phyloP scores from a whole-genome alignment of 2,888 invertebrate genomes.

The Aphodius granarius region DNA sequence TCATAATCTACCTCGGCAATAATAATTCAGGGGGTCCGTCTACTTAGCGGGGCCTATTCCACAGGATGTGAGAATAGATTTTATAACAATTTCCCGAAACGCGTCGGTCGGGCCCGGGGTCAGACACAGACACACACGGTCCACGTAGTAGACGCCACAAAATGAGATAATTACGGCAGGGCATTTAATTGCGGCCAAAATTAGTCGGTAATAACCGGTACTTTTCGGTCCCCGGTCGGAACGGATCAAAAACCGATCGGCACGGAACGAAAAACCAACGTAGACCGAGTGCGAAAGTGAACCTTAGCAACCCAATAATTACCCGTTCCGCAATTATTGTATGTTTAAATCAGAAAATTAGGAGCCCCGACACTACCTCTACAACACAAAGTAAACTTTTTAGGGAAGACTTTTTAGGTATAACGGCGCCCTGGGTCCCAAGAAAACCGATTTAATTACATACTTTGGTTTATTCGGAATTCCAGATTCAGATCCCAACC shows the following conservation, averaged over 20 bases:
- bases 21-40: slow-evolving; percentile 10
- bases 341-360: slow-evolving; percentile 49
- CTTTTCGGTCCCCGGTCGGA: slow-evolving; percentile 42
- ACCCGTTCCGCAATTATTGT: slow-evolving; percentile 49
- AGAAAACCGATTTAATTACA: background rate
- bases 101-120: slow-evolving; percentile 33
- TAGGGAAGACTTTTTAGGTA: slow-evolving; percentile 24
- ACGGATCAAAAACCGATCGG: slow-evolving; percentile 35
- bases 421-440: slow-evolving; percentile 4
- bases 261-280: slow-evolving; percentile 17
- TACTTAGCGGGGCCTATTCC: background rate
- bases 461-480: background rate
- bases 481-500: background rate
- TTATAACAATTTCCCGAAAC: slow-evolving; percentile 40
- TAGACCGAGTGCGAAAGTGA: slow-evolving; percentile 29
- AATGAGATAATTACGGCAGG: slow-evolving; percentile 53
- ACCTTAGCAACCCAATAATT: slow-evolving; percentile 44
- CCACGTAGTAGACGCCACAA: slow-evolving; percentile 51
- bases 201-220: slow-evolving; percentile 53
- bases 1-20: background rate
- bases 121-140: slow-evolving; percentile 40
- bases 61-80: slow-evolving; percentile 37
- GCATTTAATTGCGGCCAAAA: slow-evolving; percentile 53
- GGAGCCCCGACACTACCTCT: slow-evolving; percentile 39
- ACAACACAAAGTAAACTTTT: slow-evolving; percentile 47